phyloP scores from a whole-genome alignment of 2,113 vertebrate genomes.

The Hippocampus abdominalis region DNA sequence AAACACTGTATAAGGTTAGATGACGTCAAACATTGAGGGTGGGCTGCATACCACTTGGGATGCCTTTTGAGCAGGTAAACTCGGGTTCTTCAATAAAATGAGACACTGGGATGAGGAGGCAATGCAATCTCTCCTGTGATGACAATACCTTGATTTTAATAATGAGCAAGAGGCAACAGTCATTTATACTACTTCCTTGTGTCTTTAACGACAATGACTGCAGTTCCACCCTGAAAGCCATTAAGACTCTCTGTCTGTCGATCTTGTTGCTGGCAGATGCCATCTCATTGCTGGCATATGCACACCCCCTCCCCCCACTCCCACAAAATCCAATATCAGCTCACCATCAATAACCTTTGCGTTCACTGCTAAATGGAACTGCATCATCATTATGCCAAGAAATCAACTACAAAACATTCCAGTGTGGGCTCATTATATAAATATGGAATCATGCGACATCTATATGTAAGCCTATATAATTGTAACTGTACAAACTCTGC shows the following conservation, averaged over 20 bases:
- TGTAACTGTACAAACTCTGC: not conserved
- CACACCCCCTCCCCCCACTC: not conserved
- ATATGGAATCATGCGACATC: too few relatives aligned
- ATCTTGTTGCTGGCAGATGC: conserved; percentile 13
- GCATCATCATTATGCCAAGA: conserved; percentile 15
- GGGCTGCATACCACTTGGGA: conserved; percentile 32
- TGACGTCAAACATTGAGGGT: conserved; percentile 54
- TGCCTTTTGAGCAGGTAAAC: conserved; percentile 31
- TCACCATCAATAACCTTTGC: conserved; percentile 50
- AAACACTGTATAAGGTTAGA: conserved; percentile 34
- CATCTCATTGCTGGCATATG: conserved; percentile 4
- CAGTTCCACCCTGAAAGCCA: conserved; percentile 45
- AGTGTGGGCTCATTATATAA: not conserved
- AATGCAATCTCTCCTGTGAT: conserved; percentile 52
- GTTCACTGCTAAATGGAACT: conserved; percentile 29
- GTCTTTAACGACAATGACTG: conserved; percentile 13
- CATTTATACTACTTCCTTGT: not conserved
- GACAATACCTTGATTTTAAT: conserved; percentile 52
- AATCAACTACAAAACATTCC: conserved; percentile 18
- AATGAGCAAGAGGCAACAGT: conserved; percentile 34
- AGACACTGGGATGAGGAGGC: conserved; percentile 27
- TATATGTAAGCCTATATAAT: not conserved
- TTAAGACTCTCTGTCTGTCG: conserved; percentile 31
- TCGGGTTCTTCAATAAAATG: conserved; percentile 13
- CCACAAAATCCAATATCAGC: conserved; percentile 32